These are phyloP conservation scores for Gymnocypris eckloni DNA, from an alignment of 2,797 vertebrate species.

Conservation along the genomic window DNA sequence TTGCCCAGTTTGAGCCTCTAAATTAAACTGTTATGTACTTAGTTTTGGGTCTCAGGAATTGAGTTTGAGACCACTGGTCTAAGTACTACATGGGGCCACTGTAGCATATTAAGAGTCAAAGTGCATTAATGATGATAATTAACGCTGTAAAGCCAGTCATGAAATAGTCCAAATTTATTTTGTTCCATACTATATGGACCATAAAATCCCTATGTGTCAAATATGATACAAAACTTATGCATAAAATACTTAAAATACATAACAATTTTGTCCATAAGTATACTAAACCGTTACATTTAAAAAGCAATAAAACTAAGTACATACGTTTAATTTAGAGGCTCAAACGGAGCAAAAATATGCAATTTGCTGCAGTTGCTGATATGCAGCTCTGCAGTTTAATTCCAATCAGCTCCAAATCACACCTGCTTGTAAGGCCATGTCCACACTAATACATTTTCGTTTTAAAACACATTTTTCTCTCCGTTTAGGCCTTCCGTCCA, in stretches of 20 bases:
- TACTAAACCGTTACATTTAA: background rate
- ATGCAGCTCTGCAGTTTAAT: too few relatives aligned
- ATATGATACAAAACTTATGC: background rate
- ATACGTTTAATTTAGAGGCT: too few relatives aligned
- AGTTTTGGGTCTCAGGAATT: too few relatives aligned
- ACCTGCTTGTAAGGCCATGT: too few relatives aligned
- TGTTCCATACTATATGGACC: background rate
- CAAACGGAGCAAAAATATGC: too few relatives aligned
- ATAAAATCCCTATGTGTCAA: background rate
- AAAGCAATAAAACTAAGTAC: background rate
- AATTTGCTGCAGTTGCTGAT: too few relatives aligned
- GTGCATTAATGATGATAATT: background rate
- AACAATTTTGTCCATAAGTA: background rate
- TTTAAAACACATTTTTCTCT: too few relatives aligned
- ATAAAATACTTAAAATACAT: background rate
- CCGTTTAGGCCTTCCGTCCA: too few relatives aligned
- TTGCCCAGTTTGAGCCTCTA: background rate
- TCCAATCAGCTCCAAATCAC: too few relatives aligned
- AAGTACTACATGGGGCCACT: background rate
- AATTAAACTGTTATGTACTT: background rate
- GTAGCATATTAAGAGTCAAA: background rate
- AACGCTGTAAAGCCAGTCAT: too few relatives aligned
- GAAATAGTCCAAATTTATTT: too few relatives aligned
- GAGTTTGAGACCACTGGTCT: background rate
- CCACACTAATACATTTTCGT: too few relatives aligned